Conservation (phyloP, 2,888 invertebrate species). For the Euphydryas editha region DNA sequence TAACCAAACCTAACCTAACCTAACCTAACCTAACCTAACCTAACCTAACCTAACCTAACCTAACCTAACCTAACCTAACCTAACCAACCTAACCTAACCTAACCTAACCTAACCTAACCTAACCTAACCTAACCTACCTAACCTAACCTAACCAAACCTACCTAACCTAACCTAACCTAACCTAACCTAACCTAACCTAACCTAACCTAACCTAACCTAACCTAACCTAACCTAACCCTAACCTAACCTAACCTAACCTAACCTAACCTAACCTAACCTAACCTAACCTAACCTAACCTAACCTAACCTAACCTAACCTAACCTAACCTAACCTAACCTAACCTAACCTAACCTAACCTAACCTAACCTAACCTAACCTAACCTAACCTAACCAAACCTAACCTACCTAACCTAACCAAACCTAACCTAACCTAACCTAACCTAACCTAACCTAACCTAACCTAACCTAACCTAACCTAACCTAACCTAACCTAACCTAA, state of each 20-base stretch:
- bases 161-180: conserved; percentile 8
- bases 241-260: conserved; percentile 8
- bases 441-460: conserved; percentile 4
- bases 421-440: conserved; percentile 1
- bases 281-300: conserved; percentile 1
- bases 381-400: conserved; percentile 7
- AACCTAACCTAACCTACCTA: conserved; percentile 6
- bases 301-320: conserved; percentile 9
- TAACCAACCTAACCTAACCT: conserved; percentile 5
- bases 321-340: conserved; percentile 7
- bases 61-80: conserved; percentile 7
- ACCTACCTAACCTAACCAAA: conserved; percentile 7
- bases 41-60: conserved; percentile 7
- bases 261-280: conserved; percentile 1
- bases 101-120: conserved; percentile 7
- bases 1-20: conserved; percentile 7
- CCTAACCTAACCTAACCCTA: conserved; percentile 9
- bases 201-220: conserved; percentile 7
- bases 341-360: conserved; percentile 7
- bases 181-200: conserved; percentile 9
- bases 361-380: conserved; percentile 9
- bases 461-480: conserved; percentile 7
- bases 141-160: conserved; percentile 8
- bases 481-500: conserved; percentile 9
- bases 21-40: conserved; percentile 7